Conservation (phyloP, 2,888 invertebrate genomes). For the Erebia palarica region DNA sequence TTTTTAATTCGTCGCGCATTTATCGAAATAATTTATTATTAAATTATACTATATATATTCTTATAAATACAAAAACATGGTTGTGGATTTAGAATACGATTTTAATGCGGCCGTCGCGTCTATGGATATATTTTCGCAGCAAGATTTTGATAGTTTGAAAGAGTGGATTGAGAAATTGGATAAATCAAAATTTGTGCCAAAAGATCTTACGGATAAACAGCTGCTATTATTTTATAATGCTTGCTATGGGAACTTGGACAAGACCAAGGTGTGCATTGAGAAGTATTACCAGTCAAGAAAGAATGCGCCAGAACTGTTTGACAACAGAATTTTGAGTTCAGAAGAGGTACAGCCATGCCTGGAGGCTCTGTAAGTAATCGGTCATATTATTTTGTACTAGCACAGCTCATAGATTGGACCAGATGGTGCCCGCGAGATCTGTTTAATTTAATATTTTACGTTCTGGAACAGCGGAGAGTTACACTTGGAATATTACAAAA, state of each 20-base stretch:
- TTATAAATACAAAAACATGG: constrained; percentile 54
- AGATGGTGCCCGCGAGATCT: not conserved
- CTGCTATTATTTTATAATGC: constrained; percentile 85
- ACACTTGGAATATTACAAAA: no score
- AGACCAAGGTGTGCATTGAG: constrained; percentile 84
- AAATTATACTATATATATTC: constrained; percentile 41
- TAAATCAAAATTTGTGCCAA: constrained; percentile 75
- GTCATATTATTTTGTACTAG: not conserved
- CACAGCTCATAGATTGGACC: not conserved
- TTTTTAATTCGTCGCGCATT: constrained; percentile 25
- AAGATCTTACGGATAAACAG: constrained; percentile 82
- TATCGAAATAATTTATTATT: constrained; percentile 35
- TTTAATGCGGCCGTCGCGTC: constrained; percentile 67
- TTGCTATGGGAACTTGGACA: constrained; percentile 83
- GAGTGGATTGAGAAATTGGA: constrained; percentile 76
- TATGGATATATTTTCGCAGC: constrained; percentile 77
- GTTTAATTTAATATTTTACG: no score
- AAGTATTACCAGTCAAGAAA: constrained; percentile 83
- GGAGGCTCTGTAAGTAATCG: constrained; percentile 79
- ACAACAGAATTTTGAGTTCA: constrained; percentile 78
- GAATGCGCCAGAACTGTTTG: constrained; percentile 84
- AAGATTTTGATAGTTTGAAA: constrained; percentile 70
- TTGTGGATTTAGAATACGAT: constrained; percentile 70
- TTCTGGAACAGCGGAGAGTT: no score
- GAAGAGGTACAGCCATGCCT: constrained; percentile 72